Base-by-base conservation (phyloP, 2,888 invertebrate species). In the Lycaena phlaeas region DNA sequence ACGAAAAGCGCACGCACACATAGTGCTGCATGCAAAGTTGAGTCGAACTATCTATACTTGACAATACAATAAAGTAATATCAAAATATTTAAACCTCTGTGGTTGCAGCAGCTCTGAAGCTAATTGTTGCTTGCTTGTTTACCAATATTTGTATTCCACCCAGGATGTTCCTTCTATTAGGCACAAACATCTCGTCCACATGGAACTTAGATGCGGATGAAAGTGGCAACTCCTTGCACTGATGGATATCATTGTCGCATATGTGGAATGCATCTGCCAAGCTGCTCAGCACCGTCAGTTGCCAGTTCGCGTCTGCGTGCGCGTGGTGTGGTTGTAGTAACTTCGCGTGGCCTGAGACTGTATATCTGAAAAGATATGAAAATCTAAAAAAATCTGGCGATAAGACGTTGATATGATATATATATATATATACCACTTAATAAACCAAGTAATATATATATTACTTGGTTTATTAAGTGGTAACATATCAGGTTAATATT, bases 151-250 rank as follows among this genome's bases (percentile, higher is more conserved):
- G 62, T 1, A 84, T 56, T 0, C 75, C 77, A 5, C 81, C 78
- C 3, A 81, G 48, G n/a, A 82, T 77, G 27, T 79, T 70, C 15
- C 70, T 66, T 40, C 73, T 60, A 31, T 84, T 84, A 0, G 84
- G 82, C 28, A 81, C 48, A 40, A 68, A 84, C 1, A 82, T 66
- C 43, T 81, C 79, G 2, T 76, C 75, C 2, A 77, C 38, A 28
- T 69, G 75, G 14, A 77, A 26, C 45, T 81, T 84, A 1, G 36
- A 44, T 0, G 73, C 53, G 0, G 59, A 42, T 1, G 57, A 54
- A 1, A 81, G 42, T 2, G 59, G 50, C 1, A 51, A 5, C 26
- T 70, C 69, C 1, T 51, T 64, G 50, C 81, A 81, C 1, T 25
- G 11, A 0, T 54, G 56, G 0, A 44, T n/a, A n/a, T n/a, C 65